Percentiles rank a stretch among this genome's conserved stretches.
Evolutionary conservation across 2,113 vertebrate species (phyloP).

Genomic region (Corythoichthys intestinalis): DNA sequence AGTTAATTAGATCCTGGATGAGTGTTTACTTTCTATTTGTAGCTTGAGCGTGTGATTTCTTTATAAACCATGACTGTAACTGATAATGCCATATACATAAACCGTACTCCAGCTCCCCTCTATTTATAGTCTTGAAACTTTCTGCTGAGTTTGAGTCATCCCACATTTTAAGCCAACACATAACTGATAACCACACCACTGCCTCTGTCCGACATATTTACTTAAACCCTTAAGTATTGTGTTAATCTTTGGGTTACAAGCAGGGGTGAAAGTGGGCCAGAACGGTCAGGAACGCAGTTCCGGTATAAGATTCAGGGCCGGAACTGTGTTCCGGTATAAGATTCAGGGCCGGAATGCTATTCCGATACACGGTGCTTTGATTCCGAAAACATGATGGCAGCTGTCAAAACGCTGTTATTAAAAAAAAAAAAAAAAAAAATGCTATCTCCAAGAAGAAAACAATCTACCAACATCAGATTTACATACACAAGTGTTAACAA

Average conservation of each 20-base stretch:
- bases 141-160: conserved; percentile 59
- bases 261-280: no score
- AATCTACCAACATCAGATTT: no score
- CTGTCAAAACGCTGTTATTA: no score
- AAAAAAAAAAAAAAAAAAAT: no score
- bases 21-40: conserved; percentile 3
- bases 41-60: conserved; percentile 6
- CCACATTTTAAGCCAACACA: conserved; percentile 28
- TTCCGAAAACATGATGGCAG: background rate
- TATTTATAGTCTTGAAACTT: conserved; percentile 61
- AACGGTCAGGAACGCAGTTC: no score
- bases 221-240: conserved; percentile 8
- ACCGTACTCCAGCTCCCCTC: conserved; percentile 30
- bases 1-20: background rate
- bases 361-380: background rate
- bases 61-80: conserved; percentile 10
- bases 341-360: no score
- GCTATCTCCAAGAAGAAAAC: no score
- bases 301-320: no score
- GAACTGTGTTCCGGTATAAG: no score
- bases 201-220: conserved; percentile 15
- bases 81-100: conserved; percentile 34
- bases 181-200: background rate
- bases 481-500: no score
- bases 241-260: background rate